A percentile compares a stretch with the other conserved stretches of the same genome.
These are phyloP conservation scores for Dorcus parallelipipedus DNA, from an alignment of 2,888 invertebrate species.

Conservation along the genomic window DNA sequence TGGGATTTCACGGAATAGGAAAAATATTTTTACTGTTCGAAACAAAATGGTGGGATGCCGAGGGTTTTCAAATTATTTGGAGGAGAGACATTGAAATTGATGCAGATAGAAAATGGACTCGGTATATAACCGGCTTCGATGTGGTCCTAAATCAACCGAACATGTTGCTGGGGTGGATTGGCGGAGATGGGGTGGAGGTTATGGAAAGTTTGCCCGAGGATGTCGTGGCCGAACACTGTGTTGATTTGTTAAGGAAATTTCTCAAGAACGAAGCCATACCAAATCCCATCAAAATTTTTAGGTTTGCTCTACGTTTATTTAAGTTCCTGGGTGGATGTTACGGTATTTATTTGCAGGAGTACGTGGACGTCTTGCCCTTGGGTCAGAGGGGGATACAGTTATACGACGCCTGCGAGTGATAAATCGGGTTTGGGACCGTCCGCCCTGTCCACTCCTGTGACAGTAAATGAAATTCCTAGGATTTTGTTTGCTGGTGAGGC, in stretches of 20 bases:
- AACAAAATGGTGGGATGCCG: conserved; percentile 58
- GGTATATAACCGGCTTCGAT: conserved; percentile 64
- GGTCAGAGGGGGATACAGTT: conserved; percentile 59
- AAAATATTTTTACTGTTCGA: conserved; percentile 66
- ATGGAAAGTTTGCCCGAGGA: conserved; percentile 55
- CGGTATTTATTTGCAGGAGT: conserved; percentile 43
- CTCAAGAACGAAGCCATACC: conserved; percentile 50
- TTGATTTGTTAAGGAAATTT: conserved; percentile 53
- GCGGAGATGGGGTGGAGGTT: conserved; percentile 57
- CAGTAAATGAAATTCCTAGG: conserved; percentile 45
- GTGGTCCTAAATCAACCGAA: conserved; percentile 52
- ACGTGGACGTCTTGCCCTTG: conserved; percentile 57
- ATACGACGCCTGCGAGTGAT: conserved; percentile 55
- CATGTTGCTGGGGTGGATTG: conserved; percentile 64
- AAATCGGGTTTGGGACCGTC: conserved; percentile 42
- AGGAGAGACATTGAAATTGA: conserved; percentile 27
- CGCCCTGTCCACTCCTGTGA: conserved; percentile 49
- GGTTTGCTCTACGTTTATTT: conserved; percentile 37
- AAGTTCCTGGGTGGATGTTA: too few relatives aligned
- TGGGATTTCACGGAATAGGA: conserved; percentile 64
- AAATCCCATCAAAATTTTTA: conserved; percentile 47
- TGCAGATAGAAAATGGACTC: conserved; percentile 52
- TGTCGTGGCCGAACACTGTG: conserved; percentile 53
- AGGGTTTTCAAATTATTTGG: conserved; percentile 62
- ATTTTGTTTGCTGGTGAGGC: conserved; percentile 66